Evolutionary conservation across 2,888 invertebrate genomes (phyloP).

Genomic region (Aphidoletes aphidimyza): DNA sequence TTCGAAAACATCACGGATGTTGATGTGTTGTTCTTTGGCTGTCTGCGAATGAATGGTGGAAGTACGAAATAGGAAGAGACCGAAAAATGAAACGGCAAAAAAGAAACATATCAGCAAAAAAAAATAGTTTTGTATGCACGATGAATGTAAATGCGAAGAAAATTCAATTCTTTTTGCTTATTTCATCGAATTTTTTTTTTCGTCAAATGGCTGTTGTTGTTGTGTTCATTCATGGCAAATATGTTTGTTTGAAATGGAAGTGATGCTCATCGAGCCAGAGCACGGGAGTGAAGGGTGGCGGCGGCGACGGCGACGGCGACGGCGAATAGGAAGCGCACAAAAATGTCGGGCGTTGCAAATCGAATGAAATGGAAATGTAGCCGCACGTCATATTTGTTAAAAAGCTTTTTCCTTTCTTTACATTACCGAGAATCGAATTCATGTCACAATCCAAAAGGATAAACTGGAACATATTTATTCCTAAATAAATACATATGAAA

Average conservation of each 20-base stretch:
- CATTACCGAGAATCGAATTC: neutral
- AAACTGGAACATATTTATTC: constrained; percentile 49
- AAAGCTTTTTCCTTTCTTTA: neutral
- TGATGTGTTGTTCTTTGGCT: constrained; percentile 30
- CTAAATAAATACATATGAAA: constrained; percentile 22
- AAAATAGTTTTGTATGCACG: constrained; percentile 45
- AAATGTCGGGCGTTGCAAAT: neutral
- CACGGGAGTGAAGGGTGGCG: neutral
- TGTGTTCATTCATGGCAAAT: neutral
- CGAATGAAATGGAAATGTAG: neutral
- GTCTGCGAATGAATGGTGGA: neutral
- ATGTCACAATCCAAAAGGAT: constrained; percentile 30
- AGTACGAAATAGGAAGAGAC: neutral
- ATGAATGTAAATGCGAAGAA: constrained; percentile 21
- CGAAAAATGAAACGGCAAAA: neutral
- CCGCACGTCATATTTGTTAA: neutral
- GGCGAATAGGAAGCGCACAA: too few species aligned
- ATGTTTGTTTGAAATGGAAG: constrained; percentile 3
- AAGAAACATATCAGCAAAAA: constrained; percentile 20
- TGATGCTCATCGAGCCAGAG: too few species aligned
- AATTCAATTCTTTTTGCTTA: constrained; percentile 11
- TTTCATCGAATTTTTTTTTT: neutral
- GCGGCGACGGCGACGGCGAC: too few species aligned
- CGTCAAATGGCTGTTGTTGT: neutral
- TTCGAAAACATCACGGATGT: constrained; percentile 15